phyloP scores from a whole-genome alignment of 2,888 invertebrate genomes.

The Tenthredo livida region DNA sequence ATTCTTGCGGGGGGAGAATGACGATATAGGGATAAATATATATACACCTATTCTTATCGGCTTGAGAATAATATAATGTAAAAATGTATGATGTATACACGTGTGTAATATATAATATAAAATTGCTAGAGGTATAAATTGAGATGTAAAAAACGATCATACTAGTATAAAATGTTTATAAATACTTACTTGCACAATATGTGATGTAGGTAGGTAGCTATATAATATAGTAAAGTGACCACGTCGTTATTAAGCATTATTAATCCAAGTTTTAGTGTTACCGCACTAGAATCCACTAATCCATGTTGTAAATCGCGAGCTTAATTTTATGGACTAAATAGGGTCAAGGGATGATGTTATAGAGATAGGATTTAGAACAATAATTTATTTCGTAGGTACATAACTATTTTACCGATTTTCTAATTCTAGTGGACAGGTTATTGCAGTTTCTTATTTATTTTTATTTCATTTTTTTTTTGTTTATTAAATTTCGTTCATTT shows the following conservation, averaged over 20 bases:
- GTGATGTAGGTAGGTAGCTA: neutral
- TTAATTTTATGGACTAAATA: slow-evolving; percentile 43
- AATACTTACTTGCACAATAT: neutral
- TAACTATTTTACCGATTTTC: slow-evolving; percentile 62
- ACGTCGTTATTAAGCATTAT: neutral
- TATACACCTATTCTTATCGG: slow-evolving; percentile 3
- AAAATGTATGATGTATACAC: too few species aligned
- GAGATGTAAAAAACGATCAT: neutral
- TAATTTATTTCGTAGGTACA: slow-evolving; percentile 68
- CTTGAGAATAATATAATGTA: slow-evolving; percentile 1
- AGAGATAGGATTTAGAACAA: slow-evolving; percentile 65
- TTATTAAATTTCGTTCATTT: slow-evolving; percentile 1
- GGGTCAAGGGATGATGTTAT: slow-evolving; percentile 24
- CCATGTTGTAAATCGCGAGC: slow-evolving; percentile 15
- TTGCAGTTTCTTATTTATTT: slow-evolving; percentile 64
- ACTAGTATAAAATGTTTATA: neutral
- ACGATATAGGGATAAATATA: neutral
- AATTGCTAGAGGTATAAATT: neutral
- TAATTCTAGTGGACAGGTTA: slow-evolving; percentile 70
- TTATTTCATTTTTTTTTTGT: neutral
- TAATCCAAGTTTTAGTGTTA: slow-evolving; percentile 37
- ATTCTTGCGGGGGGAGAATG: neutral
- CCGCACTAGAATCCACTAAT: slow-evolving; percentile 26
- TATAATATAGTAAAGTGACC: neutral
- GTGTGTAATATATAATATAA: neutral